Percentiles rank a stretch among this genome's conserved stretches.
Conservation (phyloP, 2,888 invertebrate species). For the Oscheius sp. region DNA sequence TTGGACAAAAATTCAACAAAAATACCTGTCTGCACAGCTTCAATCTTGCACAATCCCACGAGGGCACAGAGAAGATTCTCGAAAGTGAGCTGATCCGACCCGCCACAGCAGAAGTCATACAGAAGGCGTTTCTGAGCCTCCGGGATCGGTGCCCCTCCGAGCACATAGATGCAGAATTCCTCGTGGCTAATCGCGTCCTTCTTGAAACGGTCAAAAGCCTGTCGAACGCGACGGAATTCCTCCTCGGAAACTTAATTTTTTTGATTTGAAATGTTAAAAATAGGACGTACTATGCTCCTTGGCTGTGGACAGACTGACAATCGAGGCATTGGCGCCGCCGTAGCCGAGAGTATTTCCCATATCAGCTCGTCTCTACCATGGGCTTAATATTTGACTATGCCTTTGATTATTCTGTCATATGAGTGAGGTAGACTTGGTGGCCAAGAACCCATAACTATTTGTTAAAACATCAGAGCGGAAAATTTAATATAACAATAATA, state of each 20-base stretch:
- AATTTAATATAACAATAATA: neutral
- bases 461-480: neutral
- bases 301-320: neutral
- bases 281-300: neutral
- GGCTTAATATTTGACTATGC: neutral
- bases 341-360: constrained; percentile 21
- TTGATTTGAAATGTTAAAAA: neutral
- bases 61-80: constrained; percentile 57
- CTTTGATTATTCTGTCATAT: neutral
- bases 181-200: constrained; percentile 51
- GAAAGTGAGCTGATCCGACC: constrained; percentile 51
- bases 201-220: constrained; percentile 57
- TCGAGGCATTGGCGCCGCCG: neutral
- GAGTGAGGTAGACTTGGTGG: neutral
- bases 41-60: constrained; percentile 58
- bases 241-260: constrained; percentile 54
- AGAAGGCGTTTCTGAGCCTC: constrained; percentile 49
- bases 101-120: constrained; percentile 54
- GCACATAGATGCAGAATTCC: constrained; percentile 57
- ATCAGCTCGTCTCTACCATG: neutral
- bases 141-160: constrained; percentile 57
- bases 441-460: neutral
- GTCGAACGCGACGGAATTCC: constrained; percentile 51
- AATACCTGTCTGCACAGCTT: constrained; percentile 57
- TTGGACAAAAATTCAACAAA: neutral